phyloP scores from a whole-genome alignment of 2,888 invertebrate species.

The Scaptomyza reducta region DNA sequence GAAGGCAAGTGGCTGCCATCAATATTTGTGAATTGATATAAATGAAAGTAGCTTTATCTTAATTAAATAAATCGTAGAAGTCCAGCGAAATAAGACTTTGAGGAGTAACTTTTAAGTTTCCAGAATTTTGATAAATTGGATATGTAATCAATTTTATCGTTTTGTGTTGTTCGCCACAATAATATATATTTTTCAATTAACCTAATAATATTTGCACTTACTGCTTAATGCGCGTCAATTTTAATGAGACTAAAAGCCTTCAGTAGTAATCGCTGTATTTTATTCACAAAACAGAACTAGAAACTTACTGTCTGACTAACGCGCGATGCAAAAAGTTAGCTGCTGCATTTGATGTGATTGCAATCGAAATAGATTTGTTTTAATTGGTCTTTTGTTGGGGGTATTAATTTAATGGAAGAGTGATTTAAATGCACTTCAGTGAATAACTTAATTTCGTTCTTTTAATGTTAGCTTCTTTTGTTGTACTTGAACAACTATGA shows the following conservation, averaged over 20 bases:
- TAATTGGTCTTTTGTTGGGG: neutral
- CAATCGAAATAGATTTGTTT: neutral
- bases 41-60: slow-evolving; percentile 1
- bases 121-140: too few relatives aligned
- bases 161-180: neutral
- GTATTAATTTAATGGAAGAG: neutral
- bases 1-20: slow-evolving; percentile 23
- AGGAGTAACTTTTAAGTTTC: too few relatives aligned
- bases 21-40: slow-evolving; percentile 16
- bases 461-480: too few relatives aligned
- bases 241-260: neutral
- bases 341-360: neutral
- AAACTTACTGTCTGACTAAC: neutral
- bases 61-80: neutral
- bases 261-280: neutral
- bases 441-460: too few relatives aligned
- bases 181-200: neutral
- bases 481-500: neutral
- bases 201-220: neutral
- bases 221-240: neutral
- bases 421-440: neutral
- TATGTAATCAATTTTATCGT: too few relatives aligned
- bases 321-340: neutral
- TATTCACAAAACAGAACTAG: neutral
- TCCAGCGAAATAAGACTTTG: neutral